phyloP scores from a whole-genome alignment of 2,888 invertebrate genomes.

The Spicauda simplicius region DNA sequence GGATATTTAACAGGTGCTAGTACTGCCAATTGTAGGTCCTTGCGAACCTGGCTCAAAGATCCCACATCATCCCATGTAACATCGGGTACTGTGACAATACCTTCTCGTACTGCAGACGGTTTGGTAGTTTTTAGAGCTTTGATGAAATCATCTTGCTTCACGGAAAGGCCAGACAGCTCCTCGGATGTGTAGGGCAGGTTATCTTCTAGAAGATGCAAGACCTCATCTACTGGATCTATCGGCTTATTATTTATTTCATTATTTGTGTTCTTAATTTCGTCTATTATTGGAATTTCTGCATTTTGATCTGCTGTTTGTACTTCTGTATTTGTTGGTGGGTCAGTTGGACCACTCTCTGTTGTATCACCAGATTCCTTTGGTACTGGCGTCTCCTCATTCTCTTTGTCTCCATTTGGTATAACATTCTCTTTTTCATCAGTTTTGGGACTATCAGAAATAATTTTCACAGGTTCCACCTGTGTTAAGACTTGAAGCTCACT shows the following conservation, averaged over 20 bases:
- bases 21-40: constrained; percentile 95
- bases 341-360: constrained; percentile 38
- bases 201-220: constrained; percentile 88
- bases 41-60: constrained; percentile 93
- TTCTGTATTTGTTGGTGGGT: constrained; percentile 38
- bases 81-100: constrained; percentile 98
- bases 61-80: constrained; percentile 99
- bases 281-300: constrained; percentile 42
- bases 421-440: constrained; percentile 53
- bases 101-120: constrained; percentile 97
- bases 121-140: constrained; percentile 92
- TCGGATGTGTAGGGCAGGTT: constrained; percentile 86
- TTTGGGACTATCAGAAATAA: constrained; percentile 48
- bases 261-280: constrained; percentile 44
- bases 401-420: constrained; percentile 74
- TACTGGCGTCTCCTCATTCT: constrained; percentile 47
- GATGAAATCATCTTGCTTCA: constrained; percentile 91
- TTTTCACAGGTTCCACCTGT: constrained; percentile 39
- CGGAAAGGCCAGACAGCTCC: constrained; percentile 87
- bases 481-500: constrained; percentile 57
- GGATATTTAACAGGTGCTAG: constrained; percentile 96
- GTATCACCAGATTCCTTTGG: constrained; percentile 48
- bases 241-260: constrained; percentile 42
- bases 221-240: constrained; percentile 72
- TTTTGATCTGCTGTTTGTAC: constrained; percentile 44